These are phyloP conservation scores for Limosa lapponica DNA, from an alignment of 2,797 vertebrate genomes.

Conservation along the genomic window DNA sequence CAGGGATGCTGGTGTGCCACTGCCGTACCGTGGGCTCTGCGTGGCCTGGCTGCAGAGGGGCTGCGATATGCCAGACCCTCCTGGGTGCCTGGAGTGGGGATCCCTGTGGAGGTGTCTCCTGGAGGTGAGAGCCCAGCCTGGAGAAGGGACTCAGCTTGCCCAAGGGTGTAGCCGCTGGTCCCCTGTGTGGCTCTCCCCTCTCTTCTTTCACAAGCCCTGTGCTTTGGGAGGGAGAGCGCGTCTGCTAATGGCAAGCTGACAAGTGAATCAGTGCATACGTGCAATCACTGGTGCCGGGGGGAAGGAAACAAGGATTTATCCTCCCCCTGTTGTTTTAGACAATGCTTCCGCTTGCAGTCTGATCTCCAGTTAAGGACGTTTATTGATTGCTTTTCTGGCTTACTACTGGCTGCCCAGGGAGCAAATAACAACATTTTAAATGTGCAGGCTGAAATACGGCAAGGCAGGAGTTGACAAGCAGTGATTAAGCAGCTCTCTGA, in stretches of 20 bases:
- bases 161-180: background rate
- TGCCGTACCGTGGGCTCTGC: background rate
- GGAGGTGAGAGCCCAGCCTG: background rate
- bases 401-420: slow-evolving; percentile 43
- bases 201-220: background rate
- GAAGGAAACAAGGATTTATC: slow-evolving; percentile 25
- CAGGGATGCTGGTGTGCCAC: fast-evolving
- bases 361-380: background rate
- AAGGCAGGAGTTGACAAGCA: slow-evolving; percentile 20
- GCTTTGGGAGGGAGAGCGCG: background rate
- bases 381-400: slow-evolving; percentile 46
- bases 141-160: background rate
- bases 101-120: background rate
- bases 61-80: background rate
- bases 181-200: background rate
- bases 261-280: slow-evolving; percentile 18
- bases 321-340: slow-evolving; percentile 20
- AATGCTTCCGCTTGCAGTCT: slow-evolving; percentile 26
- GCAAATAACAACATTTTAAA: slow-evolving; percentile 45
- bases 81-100: background rate
- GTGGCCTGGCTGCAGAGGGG: background rate
- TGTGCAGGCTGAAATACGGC: slow-evolving; percentile 29
- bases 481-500: slow-evolving; percentile 62
- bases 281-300: background rate
- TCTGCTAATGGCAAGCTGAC: slow-evolving; percentile 16